Evolutionary conservation across 2,888 invertebrate species (phyloP).

Genomic region (Plebejus anna): DNA sequence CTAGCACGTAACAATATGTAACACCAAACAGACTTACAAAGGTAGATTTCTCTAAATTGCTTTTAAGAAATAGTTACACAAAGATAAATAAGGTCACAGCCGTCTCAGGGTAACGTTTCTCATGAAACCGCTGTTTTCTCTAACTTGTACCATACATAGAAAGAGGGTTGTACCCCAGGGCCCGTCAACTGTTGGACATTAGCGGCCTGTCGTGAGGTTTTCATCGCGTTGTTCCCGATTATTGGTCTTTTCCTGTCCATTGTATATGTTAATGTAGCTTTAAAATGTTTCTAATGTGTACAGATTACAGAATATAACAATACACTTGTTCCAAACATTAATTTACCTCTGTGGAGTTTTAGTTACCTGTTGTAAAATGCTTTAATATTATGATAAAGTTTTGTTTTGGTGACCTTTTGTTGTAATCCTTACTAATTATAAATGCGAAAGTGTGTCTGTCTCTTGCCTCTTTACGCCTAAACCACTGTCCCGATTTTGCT

Average conservation of each 20-base stretch:
- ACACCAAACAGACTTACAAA: too few species aligned
- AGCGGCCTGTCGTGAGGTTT: slow-evolving; percentile 1
- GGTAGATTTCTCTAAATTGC: too few species aligned
- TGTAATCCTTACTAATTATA: too few species aligned
- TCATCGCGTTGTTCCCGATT: slow-evolving; percentile 2
- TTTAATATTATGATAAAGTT: too few species aligned
- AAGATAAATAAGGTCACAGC: too few species aligned
- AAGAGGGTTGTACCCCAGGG: slow-evolving; percentile 1
- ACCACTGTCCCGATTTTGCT: too few species aligned
- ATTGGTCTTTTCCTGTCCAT: not conserved
- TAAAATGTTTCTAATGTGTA: not conserved
- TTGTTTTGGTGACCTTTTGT: too few species aligned
- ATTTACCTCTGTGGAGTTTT: not conserved
- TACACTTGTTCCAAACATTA: slow-evolving; percentile 1
- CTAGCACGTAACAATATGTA: too few species aligned
- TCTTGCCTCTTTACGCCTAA: too few species aligned
- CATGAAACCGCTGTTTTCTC: not conserved
- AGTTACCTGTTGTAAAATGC: not conserved
- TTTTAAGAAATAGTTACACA: too few species aligned
- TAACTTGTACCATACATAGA: not conserved
- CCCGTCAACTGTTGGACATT: slow-evolving; percentile 15
- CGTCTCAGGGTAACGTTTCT: too few species aligned
- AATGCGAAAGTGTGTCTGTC: too few species aligned
- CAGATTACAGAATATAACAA: not conserved
- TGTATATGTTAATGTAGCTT: not conserved